These are phyloP conservation scores for Siniperca undulata DNA, from an alignment of 2,797 vertebrate genomes.

Conservation along the genomic window DNA sequence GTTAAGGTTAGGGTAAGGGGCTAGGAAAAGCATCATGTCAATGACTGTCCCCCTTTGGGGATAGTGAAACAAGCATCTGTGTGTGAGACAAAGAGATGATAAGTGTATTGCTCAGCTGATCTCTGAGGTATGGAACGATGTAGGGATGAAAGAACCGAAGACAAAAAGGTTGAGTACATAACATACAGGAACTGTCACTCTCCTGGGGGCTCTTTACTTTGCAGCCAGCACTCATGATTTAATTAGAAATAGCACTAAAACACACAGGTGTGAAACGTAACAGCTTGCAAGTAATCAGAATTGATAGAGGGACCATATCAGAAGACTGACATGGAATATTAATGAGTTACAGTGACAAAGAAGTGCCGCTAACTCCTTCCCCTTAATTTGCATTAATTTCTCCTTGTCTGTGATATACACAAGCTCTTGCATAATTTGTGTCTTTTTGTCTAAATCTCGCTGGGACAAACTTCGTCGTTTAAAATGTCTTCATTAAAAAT, in stretches of 20 bases:
- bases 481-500: not conserved
- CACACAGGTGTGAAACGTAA: not conserved
- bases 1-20: too few species aligned
- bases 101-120: slow-evolving; percentile 1
- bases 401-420: not conserved
- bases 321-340: slow-evolving; percentile 10
- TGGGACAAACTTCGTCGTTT: not conserved
- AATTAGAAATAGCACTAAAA: not conserved
- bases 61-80: not conserved
- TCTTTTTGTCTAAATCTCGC: not conserved
- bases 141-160: not conserved
- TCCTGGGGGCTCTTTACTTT: slow-evolving; percentile 4
- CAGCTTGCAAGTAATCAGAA: not conserved
- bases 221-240: not conserved
- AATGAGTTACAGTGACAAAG: slow-evolving; percentile 14
- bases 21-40: too few species aligned
- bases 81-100: not conserved
- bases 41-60: too few species aligned
- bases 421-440: too few species aligned
- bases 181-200: not conserved
- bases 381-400: slow-evolving; percentile 3
- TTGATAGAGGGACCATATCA: not conserved
- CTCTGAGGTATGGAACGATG: not conserved
- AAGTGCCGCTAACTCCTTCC: not conserved
- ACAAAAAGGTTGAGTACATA: not conserved